Base-by-base conservation (phyloP, 53 echinoderm and acorn worm species). In the Temnopleurus reevesii region DNA sequence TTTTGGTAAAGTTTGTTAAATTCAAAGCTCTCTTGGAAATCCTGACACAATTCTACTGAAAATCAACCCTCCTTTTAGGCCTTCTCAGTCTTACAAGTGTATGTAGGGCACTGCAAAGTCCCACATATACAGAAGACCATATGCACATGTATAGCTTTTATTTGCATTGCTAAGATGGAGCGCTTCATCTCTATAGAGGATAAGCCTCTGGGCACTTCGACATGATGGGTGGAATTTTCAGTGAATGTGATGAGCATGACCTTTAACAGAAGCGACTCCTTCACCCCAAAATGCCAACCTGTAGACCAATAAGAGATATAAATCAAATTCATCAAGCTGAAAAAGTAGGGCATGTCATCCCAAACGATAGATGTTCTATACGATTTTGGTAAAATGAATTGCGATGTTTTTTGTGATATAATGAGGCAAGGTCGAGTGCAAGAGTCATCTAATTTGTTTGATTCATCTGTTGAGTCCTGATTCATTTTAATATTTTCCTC, bases 281-380 rank as follows among this genome's bases (percentile, higher is more conserved):
- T 79, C 79, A 47, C 4, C 26, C 46, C 8, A 25, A 47, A 49
- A 79, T 49, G 27, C 47, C 49, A 47, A 12, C 29, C 79, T 49
- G 46, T 49, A 2, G 8, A 27, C 18, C 46, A 18, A 49, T 23
- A 49, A 79, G 46, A 47, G 8, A n/a, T 45, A 79, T 79, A 79
- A 79, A 79, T 79, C 79, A 79, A 79, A 30, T 49, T 79, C 46
- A 79, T n/a, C 46, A 43, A 17, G 79, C 49, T 79, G 79, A 79
- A 36, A 71, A 71, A 71, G 19, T 23, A 41, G 7, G 36, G 2
- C 38, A 1, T 38, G 71, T 71, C 71, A 21, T 21, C n/a, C 71
- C 41, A 71, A n/a, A n/a, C n/a, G n/a, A n/a, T n/a, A n/a, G n/a
- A n/a, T n/a, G n/a, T n/a, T n/a, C n/a, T n/a, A n/a, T n/a, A n/a